These are phyloP conservation scores for Petromus typicus DNA, from an alignment of 2,113 vertebrate genomes.

Conservation along the genomic window DNA sequence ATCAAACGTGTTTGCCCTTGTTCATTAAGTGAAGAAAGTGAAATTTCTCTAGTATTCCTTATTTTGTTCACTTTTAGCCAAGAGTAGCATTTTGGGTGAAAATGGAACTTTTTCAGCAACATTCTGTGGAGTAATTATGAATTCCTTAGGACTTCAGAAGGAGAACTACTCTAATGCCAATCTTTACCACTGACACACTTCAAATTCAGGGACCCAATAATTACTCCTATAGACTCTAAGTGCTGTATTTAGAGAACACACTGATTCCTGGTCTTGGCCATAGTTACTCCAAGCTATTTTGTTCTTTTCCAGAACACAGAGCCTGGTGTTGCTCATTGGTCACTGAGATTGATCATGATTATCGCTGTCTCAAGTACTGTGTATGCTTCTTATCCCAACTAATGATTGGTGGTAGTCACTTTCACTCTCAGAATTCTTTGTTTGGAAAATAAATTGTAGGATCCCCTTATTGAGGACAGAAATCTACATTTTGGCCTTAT, in stretches of 20 bases:
- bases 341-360: neutral
- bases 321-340: neutral
- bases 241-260: neutral
- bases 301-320: neutral
- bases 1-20: slow-evolving; percentile 60
- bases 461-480: neutral
- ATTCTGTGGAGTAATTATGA: neutral
- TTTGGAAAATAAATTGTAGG: slow-evolving; percentile 34
- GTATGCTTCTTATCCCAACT: neutral
- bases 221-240: neutral
- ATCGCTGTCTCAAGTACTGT: neutral
- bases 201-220: neutral
- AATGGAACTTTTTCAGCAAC: neutral
- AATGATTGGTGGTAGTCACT: neutral
- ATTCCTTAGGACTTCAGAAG: slow-evolving; percentile 15
- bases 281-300: neutral
- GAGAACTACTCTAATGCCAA: neutral
- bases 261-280: rapidly evolving
- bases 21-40: slow-evolving; percentile 57
- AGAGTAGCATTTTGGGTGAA: neutral
- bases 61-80: slow-evolving; percentile 45
- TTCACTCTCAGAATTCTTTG: neutral
- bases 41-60: slow-evolving; percentile 33
- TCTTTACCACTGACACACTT: neutral
- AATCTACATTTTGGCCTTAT: neutral